phyloP scores from a whole-genome alignment of 1,140 invertebrate genomes.

The Magallana ariakensis region DNA sequence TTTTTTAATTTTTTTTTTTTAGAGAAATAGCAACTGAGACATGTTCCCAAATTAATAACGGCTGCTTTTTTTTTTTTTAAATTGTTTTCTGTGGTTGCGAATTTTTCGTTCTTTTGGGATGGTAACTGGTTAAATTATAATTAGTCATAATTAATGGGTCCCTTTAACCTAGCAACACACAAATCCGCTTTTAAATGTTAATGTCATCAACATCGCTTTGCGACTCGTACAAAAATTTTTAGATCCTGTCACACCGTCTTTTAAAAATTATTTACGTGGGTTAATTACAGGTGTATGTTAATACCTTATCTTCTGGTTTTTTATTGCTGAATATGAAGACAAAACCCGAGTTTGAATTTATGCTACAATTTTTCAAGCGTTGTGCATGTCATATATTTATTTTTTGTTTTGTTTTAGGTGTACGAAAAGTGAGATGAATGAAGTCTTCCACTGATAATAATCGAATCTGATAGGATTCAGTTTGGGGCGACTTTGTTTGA shows the following conservation, averaged over 20 bases:
- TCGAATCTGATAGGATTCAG: not conserved
- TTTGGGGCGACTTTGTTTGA: not conserved
- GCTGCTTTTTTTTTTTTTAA: slow-evolving; percentile 17
- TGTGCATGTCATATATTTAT: too few species aligned
- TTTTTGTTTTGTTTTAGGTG: too few species aligned
- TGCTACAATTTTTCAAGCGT: too few species aligned
- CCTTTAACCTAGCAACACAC: slow-evolving; percentile 24
- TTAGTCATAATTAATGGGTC: slow-evolving; percentile 29
- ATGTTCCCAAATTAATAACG: not conserved
- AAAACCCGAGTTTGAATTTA: too few species aligned
- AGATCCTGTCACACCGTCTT: slow-evolving; percentile 21
- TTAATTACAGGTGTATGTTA: slow-evolving; percentile 37
- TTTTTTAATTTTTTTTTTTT: not conserved
- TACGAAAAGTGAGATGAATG: not conserved
- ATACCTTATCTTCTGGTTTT: not conserved
- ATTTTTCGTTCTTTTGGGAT: not conserved
- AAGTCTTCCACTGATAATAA: not conserved
- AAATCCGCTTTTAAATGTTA: slow-evolving; percentile 29
- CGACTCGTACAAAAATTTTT: slow-evolving; percentile 21
- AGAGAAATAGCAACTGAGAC: not conserved
- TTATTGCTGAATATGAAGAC: slow-evolving; percentile 3
- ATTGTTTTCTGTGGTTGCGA: slow-evolving; percentile 25
- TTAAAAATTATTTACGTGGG: slow-evolving; percentile 32
- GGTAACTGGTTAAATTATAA: slow-evolving; percentile 12
- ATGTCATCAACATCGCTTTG: not conserved